Conservation (phyloP, 1,140 invertebrate species). For the Mactra quadrangularis region DNA sequence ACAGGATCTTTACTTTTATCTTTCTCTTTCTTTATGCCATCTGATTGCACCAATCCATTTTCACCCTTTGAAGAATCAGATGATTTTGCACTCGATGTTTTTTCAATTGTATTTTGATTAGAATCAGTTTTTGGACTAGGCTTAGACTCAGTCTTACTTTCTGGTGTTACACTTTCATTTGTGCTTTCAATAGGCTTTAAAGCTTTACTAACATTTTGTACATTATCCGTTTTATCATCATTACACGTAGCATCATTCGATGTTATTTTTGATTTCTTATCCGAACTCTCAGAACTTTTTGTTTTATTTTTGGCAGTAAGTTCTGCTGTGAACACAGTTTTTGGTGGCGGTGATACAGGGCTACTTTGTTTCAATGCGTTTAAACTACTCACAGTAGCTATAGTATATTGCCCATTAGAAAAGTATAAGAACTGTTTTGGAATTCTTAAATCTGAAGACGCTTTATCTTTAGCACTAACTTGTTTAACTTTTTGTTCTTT, state of each 20-base stretch:
- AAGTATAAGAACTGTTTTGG: conserved; percentile 55
- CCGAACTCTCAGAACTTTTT: not conserved
- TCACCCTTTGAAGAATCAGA: not conserved
- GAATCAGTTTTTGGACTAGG: conserved; percentile 34
- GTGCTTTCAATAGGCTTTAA: conserved; percentile 4
- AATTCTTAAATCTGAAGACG: conserved; percentile 45
- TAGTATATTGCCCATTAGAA: conserved; percentile 56
- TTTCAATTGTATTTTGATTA: conserved; percentile 18
- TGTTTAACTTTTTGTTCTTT: conserved; percentile 44
- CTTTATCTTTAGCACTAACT: conserved; percentile 3
- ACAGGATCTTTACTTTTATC: conserved; percentile 12
- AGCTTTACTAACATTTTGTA: conserved; percentile 1
- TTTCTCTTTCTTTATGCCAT: not conserved
- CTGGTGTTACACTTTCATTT: not conserved
- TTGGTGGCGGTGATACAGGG: conserved; percentile 50
- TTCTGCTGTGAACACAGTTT: conserved; percentile 52
- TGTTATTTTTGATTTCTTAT: conserved; percentile 14
- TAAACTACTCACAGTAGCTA: conserved; percentile 36
- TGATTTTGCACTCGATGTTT: not conserved
- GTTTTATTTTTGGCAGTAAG: conserved; percentile 12
- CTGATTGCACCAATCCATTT: not conserved
- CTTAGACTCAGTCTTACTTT: not conserved
- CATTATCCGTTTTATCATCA: not conserved
- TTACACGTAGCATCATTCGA: not conserved
- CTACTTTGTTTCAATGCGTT: conserved; percentile 51